Percentiles rank a stretch among this genome's conserved stretches.
phyloP scores from a whole-genome alignment of 64 coral and sea anemone genomes.

The Actinia tenebrosa region DNA sequence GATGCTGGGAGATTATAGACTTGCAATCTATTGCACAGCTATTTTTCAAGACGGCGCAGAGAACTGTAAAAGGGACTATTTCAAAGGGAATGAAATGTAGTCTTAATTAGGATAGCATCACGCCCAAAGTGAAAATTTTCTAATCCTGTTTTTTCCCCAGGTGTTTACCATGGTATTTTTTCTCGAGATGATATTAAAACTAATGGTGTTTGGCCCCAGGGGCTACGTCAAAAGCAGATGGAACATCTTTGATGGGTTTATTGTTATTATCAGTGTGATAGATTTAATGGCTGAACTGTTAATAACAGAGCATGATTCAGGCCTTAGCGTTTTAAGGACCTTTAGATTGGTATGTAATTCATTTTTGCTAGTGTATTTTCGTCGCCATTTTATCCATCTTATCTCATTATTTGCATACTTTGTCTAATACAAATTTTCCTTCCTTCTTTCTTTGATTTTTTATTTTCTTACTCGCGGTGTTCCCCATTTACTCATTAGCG shows the following conservation, averaged over 20 bases:
- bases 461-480: background rate
- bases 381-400: too few relatives aligned
- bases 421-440: background rate
- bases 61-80: too few relatives aligned
- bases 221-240: constrained; percentile 93
- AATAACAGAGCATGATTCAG: constrained; percentile 29
- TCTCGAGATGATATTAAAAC: constrained; percentile 84
- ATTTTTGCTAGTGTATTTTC: background rate
- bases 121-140: background rate
- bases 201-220: constrained; percentile 48
- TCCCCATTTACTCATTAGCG: too few relatives aligned
- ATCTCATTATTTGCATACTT: too few relatives aligned
- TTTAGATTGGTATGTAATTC: constrained; percentile 80
- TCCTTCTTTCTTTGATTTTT: background rate
- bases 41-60: too few relatives aligned
- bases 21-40: too few relatives aligned
- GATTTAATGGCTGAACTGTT: constrained; percentile 58
- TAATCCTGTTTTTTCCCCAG: constrained; percentile 26
- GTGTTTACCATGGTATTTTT: constrained; percentile 85
- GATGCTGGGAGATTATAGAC: too few relatives aligned
- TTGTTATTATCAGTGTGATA: constrained; percentile 84
- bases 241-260: constrained; percentile 97
- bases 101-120: too few relatives aligned
- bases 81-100: too few relatives aligned
- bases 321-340: constrained; percentile 73